These are phyloP conservation scores for Ips nitidus DNA, from an alignment of 1,140 invertebrate species.

Conservation along the genomic window DNA sequence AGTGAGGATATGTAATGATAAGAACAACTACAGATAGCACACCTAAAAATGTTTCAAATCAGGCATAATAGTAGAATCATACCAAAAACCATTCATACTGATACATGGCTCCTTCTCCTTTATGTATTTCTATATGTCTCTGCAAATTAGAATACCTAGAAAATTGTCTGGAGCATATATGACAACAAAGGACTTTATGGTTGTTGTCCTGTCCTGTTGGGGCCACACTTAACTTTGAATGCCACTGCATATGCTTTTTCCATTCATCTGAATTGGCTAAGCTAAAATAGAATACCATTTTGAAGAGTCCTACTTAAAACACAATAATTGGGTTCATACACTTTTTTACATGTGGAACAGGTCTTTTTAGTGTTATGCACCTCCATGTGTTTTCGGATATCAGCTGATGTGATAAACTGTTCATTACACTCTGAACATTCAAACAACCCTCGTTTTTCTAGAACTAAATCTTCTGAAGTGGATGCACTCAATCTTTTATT, in stretches of 20 bases:
- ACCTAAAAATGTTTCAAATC: slow-evolving; percentile 33
- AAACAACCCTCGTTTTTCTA: not conserved
- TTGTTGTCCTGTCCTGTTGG: slow-evolving; percentile 25
- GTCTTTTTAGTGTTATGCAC: no score
- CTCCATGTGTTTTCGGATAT: slow-evolving; percentile 19
- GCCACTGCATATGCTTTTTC: no score
- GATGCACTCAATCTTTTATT: no score
- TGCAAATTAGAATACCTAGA: slow-evolving; percentile 47
- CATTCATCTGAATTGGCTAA: no score
- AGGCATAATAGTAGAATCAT: not conserved
- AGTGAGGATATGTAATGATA: slow-evolving; percentile 47
- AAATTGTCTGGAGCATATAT: slow-evolving; percentile 46
- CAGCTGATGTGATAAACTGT: slow-evolving; percentile 10
- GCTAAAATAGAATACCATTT: no score
- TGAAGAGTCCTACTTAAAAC: no score
- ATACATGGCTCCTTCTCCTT: slow-evolving; percentile 41
- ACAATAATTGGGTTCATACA: no score
- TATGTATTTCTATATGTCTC: slow-evolving; percentile 47
- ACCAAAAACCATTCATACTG: not conserved
- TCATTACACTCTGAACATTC: slow-evolving; percentile 23
- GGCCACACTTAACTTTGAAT: no score
- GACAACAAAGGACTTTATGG: slow-evolving; percentile 39
- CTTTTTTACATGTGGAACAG: no score
- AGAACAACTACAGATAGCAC: slow-evolving; percentile 45
- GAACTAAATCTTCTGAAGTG: no score